Conservation (phyloP, 1,140 invertebrate genomes). For the Bombus superbus region DNA sequence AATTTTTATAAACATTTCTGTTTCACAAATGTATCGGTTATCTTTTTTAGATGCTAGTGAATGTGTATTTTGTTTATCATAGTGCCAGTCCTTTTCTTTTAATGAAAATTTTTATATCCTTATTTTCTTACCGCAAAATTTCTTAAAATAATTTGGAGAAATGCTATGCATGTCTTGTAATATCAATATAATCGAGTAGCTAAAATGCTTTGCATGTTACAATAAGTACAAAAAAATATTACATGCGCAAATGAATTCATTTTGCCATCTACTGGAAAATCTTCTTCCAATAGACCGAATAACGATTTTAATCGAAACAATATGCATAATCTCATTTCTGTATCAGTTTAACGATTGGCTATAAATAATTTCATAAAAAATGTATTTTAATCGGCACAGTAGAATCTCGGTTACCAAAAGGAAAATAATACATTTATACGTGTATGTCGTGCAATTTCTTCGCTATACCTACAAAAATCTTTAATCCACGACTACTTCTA, state of each 20-base stretch:
- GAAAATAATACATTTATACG: neutral
- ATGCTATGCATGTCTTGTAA: neutral
- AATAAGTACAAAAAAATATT: neutral
- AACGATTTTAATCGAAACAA: neutral
- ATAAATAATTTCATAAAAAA: neutral
- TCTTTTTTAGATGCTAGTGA: neutral
- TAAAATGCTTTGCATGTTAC: neutral
- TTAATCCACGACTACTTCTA: neutral
- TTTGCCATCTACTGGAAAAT: neutral
- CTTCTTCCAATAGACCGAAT: neutral
- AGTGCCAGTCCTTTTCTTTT: too few relatives aligned
- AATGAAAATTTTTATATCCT: neutral
- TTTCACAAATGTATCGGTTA: neutral
- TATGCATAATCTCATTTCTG: neutral
- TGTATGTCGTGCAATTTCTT: neutral
- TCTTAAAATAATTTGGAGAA: neutral
- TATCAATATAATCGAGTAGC: neutral
- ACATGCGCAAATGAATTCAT: neutral
- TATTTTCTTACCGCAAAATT: neutral
- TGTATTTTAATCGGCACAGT: neutral
- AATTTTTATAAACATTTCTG: neutral
- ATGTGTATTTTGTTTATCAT: neutral
- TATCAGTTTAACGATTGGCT: neutral
- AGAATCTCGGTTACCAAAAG: neutral
- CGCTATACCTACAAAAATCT: neutral